Percentiles rank a stretch among this genome's conserved stretches.
phyloP scores from a whole-genome alignment of 2,797 vertebrate genomes.

The Chrysocyon brachyurus region DNA sequence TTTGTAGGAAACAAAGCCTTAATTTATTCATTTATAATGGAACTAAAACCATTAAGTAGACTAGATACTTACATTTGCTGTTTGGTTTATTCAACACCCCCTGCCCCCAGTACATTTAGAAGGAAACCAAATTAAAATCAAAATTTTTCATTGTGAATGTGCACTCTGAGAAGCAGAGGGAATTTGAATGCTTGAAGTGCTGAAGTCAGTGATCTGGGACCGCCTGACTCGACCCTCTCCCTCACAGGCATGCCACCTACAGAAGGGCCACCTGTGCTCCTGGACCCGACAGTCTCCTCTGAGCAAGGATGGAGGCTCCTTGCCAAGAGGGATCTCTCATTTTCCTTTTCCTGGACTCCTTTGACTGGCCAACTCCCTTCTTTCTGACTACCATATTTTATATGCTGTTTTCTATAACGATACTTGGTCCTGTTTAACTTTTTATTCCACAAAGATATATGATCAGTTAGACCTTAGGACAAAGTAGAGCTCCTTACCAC shows the following conservation, averaged over 20 bases:
- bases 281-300: background rate
- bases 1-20: background rate
- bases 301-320: background rate
- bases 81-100: background rate
- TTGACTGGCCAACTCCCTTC: background rate
- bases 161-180: background rate
- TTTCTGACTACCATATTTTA: background rate
- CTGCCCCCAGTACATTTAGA: background rate
- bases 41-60: constrained; percentile 7
- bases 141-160: background rate
- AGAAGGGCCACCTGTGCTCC: background rate
- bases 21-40: background rate
- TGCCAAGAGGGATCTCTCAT: background rate
- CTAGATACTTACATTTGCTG: background rate
- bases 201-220: background rate
- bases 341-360: background rate
- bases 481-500: background rate
- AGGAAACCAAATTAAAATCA: background rate
- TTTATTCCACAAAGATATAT: background rate
- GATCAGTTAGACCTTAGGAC: background rate
- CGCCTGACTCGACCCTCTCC: background rate
- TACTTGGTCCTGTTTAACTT: background rate
- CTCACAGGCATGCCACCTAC: background rate
- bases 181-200: background rate
- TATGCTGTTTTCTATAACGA: background rate